phyloP scores from a whole-genome alignment of 2,113 vertebrate species.

The Columba janthina region DNA sequence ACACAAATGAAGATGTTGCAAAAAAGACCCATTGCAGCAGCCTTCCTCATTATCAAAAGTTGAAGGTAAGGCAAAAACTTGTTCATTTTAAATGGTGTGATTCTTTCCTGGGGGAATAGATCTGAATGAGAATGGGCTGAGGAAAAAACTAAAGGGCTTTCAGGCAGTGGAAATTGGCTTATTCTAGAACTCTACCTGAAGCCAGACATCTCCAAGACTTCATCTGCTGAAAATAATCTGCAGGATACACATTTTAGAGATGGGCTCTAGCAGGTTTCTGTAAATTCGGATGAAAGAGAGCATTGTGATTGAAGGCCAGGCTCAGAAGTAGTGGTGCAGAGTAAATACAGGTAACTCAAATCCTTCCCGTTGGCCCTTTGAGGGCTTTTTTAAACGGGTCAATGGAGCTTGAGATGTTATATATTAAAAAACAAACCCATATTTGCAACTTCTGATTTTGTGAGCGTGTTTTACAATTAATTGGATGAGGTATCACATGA shows the following conservation, averaged over 20 bases:
- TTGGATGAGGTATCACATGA: constrained; percentile 49
- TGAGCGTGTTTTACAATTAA: background rate
- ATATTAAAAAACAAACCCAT: background rate
- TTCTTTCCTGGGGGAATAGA: constrained; percentile 60
- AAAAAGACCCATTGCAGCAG: constrained; percentile 97
- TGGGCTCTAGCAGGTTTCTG: background rate
- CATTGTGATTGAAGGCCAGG: background rate
- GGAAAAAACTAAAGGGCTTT: background rate
- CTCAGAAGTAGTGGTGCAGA: background rate
- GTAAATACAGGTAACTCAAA: background rate
- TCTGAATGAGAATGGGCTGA: background rate
- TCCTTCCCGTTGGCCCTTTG: background rate
- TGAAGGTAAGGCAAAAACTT: constrained; percentile 87
- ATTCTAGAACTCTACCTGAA: background rate
- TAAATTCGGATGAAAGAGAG: background rate
- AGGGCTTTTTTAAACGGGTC: background rate
- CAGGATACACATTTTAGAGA: background rate
- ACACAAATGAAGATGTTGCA: constrained; percentile 94
- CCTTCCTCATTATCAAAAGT: constrained; percentile 92
- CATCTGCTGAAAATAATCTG: background rate
- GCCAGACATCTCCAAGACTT: background rate
- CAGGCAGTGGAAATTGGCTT: constrained; percentile 59
- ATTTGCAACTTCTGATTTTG: constrained; percentile 69
- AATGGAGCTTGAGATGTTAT: background rate
- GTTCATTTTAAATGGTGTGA: constrained; percentile 66